Base-by-base conservation (phyloP, 2,797 vertebrate species). In the Chromis chromis region DNA sequence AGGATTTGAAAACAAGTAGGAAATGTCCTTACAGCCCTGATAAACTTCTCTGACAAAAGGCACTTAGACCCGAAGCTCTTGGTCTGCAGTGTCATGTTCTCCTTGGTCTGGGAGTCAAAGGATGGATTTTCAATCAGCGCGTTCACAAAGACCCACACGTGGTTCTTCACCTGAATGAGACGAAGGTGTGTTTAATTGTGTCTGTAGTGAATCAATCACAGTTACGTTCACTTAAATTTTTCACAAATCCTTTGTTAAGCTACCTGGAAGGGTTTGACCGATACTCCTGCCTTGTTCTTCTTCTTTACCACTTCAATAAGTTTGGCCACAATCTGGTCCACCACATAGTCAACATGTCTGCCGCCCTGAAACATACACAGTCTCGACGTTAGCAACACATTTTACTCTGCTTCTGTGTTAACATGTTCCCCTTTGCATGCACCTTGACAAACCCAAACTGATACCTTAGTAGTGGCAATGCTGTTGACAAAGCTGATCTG, bases 31-130 rank as follows among this genome's bases (percentile, higher is more conserved):
- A 99, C 98, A 76, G 97, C 96, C 92, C 96, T 95, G 89, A 99
- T 90, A 86, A 99, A 99, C 79, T 98, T 99, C 74, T 99, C 98
- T 39, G 97, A 98, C 14, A 99, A 93, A 53, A 87, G 79, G 84
- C 98, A 99, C 65, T 94, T 96, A 56, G 98, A 99, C 52, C 98
- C 98, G 5, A 99, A 99, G 90, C 67, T 97, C 93, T 99, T 99
- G 75, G 94, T 93, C 88, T 99, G 97, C 60, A 99, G 95, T 1
- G 98, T 99, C 98, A 99, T 99, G 84, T 99, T 99, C 93, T 99
- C 98, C 90, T 99, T 99, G 22, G 98, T 99, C 92, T 99, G 98
- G 61, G 98, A 99, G 95, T 99, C 98, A 46, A 99, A 99, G 22
- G 96, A 96, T 87, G 98, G 98, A 80, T 99, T 99, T 94, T 99